Conservation (phyloP, 2,113 vertebrate species). For the Sakesphorus luctuosus region DNA sequence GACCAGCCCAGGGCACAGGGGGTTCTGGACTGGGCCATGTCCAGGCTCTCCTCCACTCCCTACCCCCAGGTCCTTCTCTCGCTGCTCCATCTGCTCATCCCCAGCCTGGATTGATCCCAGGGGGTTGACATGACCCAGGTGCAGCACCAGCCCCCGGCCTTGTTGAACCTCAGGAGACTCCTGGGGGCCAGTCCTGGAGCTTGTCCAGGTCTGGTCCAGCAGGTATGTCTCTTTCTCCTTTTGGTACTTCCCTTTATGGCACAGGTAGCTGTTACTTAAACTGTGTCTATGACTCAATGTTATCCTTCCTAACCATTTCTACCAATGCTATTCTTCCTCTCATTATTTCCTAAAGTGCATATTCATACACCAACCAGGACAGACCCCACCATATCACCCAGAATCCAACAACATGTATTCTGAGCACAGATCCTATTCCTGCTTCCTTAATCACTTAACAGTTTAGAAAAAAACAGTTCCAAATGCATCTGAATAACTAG, state of each 20-base stretch:
- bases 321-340: neutral
- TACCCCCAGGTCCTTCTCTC: neutral
- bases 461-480: neutral
- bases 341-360: neutral
- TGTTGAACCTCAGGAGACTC: neutral
- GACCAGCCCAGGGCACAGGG: neutral
- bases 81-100: neutral
- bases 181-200: neutral
- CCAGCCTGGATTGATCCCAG: neutral
- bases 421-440: neutral
- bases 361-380: neutral
- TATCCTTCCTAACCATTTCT: neutral
- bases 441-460: neutral
- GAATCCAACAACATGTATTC: neutral
- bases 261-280: neutral
- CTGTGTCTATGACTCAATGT: neutral
- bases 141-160: neutral
- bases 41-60: neutral
- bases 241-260: neutral
- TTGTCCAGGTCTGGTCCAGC: neutral
- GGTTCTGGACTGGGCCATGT: neutral
- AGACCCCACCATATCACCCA: neutral
- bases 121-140: neutral
- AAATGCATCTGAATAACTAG: neutral
- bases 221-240: neutral